Percentiles rank a stretch among this genome's conserved stretches.
Conservation (phyloP, 2,113 vertebrate genomes). For the Mesembrinibis cayennensis region DNA sequence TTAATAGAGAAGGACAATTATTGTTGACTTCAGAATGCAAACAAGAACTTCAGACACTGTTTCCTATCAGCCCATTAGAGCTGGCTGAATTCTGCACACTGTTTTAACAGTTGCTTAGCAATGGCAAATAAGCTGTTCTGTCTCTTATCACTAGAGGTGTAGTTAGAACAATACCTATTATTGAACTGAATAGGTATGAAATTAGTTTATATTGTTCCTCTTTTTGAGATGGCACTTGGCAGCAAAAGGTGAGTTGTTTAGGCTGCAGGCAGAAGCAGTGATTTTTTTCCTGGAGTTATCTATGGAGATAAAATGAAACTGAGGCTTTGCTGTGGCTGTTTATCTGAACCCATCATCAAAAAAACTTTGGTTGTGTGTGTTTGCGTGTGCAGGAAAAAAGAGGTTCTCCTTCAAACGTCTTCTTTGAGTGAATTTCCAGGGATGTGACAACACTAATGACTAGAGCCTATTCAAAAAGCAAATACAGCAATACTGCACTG, state of each 20-base stretch:
- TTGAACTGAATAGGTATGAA: constrained; percentile 74
- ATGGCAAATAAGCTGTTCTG: constrained; percentile 65
- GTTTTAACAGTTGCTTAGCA: constrained; percentile 72
- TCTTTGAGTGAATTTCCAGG: background rate
- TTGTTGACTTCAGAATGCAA: constrained; percentile 73
- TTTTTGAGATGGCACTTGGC: constrained; percentile 62
- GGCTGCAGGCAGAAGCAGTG: background rate
- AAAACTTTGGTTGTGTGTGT: background rate
- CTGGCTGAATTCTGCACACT: background rate
- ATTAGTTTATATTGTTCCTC: constrained; percentile 74
- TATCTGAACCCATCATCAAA: constrained; percentile 14
- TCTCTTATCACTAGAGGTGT: constrained; percentile 62
- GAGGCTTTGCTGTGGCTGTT: constrained; percentile 9
- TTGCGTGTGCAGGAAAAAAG: background rate
- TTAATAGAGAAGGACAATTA: constrained; percentile 68
- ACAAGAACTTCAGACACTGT: constrained; percentile 72
- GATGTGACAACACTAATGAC: background rate
- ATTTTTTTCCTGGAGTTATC: constrained; percentile 8
- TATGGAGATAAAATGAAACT: constrained; percentile 39
- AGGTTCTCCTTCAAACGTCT: background rate
- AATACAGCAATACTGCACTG: background rate
- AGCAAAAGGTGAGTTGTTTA: constrained; percentile 55
- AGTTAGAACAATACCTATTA: constrained; percentile 71
- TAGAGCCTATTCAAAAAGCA: background rate
- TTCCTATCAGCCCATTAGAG: constrained; percentile 53